These are phyloP conservation scores for Galemys pyrenaicus DNA, from an alignment of 2,113 vertebrate species.

Conservation along the genomic window DNA sequence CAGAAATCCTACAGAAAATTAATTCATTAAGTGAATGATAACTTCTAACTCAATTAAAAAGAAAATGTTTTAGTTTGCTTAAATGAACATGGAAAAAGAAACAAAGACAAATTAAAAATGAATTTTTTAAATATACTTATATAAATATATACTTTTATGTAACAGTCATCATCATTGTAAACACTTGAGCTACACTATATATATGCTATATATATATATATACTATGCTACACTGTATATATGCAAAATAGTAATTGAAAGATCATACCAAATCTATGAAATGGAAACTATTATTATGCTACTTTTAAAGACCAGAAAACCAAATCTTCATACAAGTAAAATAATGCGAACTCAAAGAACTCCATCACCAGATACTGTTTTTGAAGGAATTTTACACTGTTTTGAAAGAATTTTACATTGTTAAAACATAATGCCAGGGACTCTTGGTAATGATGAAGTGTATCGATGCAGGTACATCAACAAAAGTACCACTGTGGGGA, in stretches of 20 bases:
- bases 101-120: conserved; percentile 15
- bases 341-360: neutral
- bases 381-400: neutral
- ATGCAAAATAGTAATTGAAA: neutral
- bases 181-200: neutral
- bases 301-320: conserved; percentile 35
- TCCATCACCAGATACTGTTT: neutral
- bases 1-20: conserved; percentile 35
- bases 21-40: conserved; percentile 26
- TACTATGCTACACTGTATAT: neutral
- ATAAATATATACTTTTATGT: neutral
- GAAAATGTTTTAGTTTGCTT: neutral
- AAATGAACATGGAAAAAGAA: neutral
- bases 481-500: neutral
- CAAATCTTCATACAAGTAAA: neutral
- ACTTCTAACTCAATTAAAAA: conserved; percentile 20
- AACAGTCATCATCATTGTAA: neutral
- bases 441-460: neutral
- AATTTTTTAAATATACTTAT: neutral
- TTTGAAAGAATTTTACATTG: neutral
- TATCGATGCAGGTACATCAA: neutral
- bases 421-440: neutral
- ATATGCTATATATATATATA: neutral
- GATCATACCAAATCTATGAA: neutral
- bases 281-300: neutral